These are phyloP conservation scores for Helicoverpa zea DNA, from an alignment of 1,140 invertebrate species.

Conservation along the genomic window DNA sequence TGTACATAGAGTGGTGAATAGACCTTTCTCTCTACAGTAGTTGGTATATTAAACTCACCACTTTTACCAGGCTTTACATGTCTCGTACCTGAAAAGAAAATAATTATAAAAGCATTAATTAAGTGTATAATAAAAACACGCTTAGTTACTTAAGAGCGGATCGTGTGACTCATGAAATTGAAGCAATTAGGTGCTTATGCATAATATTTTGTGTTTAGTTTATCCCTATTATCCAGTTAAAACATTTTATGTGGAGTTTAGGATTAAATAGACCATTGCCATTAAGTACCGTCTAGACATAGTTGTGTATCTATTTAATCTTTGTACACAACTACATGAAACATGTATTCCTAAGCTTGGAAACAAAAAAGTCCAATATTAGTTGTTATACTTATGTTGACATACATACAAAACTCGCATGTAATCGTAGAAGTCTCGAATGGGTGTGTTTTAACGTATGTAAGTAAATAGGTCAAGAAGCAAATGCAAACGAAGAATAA, in stretches of 20 bases:
- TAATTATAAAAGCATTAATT: conserved; percentile 19
- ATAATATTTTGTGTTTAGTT: background rate
- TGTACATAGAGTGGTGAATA: no score
- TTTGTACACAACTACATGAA: background rate
- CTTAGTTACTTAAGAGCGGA: background rate
- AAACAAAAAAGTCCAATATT: no score
- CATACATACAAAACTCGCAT: no score
- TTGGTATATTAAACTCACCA: conserved; percentile 60
- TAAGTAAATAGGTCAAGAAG: no score
- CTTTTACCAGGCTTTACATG: conserved; percentile 68
- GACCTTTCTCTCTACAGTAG: no score
- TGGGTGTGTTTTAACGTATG: no score
- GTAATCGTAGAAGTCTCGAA: no score
- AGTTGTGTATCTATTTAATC: background rate
- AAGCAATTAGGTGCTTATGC: background rate
- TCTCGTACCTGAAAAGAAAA: conserved; percentile 72
- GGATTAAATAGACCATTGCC: conserved; percentile 18
- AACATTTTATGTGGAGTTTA: background rate
- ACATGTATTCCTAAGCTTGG: no score
- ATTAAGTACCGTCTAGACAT: conserved; percentile 13
- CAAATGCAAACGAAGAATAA: no score
- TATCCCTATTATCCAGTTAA: background rate
- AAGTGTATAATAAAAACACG: background rate
- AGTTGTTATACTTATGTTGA: no score
- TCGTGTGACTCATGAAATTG: conserved; percentile 4